Evolutionary conservation across 2,113 vertebrate species (phyloP).

Genomic region (Corythornis madagascariensis): DNA sequence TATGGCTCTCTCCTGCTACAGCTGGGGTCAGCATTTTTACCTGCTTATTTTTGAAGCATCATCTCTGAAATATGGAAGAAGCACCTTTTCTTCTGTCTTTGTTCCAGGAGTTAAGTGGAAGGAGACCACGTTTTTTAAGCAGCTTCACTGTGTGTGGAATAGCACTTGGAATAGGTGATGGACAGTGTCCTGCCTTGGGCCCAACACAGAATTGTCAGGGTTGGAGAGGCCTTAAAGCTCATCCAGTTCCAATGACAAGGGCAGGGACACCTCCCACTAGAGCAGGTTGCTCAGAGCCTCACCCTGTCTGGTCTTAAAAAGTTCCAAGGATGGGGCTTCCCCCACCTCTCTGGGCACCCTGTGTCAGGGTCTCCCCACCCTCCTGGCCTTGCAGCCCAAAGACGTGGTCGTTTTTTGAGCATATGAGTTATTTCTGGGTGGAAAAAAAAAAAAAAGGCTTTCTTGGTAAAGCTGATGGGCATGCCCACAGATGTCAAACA

Average conservation of each 20-base stretch:
- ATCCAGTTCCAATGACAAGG: no score
- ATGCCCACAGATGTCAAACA: background rate
- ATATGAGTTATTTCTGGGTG: background rate
- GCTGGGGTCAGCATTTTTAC: background rate
- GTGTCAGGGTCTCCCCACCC: no score
- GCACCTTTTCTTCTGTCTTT: background rate
- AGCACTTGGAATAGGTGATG: background rate
- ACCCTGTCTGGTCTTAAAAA: no score
- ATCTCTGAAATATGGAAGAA: background rate
- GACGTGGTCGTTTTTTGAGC: background rate
- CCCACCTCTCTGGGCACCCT: no score
- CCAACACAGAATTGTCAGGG: rapidly evolving
- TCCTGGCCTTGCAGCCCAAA: background rate
- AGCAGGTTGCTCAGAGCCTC: no score
- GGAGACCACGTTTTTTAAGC: background rate
- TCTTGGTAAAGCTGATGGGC: background rate
- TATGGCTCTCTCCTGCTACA: background rate
- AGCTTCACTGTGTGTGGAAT: background rate
- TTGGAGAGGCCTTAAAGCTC: no score
- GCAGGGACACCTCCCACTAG: no score
- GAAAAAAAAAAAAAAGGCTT: background rate
- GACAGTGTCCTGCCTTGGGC: background rate
- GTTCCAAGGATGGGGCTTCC: no score
- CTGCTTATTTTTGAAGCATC: background rate
- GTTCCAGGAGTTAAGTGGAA: background rate